A percentile compares a stretch with the other conserved stretches of the same genome.
Conservation (phyloP, 2,888 invertebrate genomes). For the Taphrorychus bicolor region DNA sequence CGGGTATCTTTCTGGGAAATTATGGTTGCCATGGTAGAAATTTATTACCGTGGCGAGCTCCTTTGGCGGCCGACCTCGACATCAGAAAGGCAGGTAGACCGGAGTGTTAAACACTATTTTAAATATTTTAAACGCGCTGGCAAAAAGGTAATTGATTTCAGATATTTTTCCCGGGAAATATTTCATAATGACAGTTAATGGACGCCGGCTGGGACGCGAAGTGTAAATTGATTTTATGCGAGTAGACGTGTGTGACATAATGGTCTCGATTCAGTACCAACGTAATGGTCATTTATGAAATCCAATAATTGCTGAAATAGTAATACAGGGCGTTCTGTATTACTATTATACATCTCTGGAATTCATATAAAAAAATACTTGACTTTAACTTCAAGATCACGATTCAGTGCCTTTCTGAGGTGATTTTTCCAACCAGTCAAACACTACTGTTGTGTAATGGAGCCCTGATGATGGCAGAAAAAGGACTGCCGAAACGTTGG, state of each 20-base stretch:
- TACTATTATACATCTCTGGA: no score
- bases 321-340: no score
- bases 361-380: no score
- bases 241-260: neutral
- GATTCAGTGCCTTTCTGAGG: no score
- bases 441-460: no score
- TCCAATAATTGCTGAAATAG: no score
- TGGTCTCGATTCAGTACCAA: neutral
- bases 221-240: constrained; percentile 6
- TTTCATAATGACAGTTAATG: constrained; percentile 33
- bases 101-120: constrained; percentile 44
- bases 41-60: constrained; percentile 35
- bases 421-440: no score
- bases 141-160: constrained; percentile 45
- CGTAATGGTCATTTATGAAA: no score
- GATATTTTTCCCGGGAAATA: constrained; percentile 41
- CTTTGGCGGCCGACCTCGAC: constrained; percentile 29
- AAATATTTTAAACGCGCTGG: constrained; percentile 43
- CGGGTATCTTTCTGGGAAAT: constrained; percentile 43
- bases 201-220: neutral
- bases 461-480: no score
- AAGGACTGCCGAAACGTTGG: no score
- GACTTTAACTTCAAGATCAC: no score
- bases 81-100: constrained; percentile 42
- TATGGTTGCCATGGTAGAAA: constrained; percentile 32